phyloP scores from a whole-genome alignment of 2,888 invertebrate genomes.

The Rhorus exstirpatorius region DNA sequence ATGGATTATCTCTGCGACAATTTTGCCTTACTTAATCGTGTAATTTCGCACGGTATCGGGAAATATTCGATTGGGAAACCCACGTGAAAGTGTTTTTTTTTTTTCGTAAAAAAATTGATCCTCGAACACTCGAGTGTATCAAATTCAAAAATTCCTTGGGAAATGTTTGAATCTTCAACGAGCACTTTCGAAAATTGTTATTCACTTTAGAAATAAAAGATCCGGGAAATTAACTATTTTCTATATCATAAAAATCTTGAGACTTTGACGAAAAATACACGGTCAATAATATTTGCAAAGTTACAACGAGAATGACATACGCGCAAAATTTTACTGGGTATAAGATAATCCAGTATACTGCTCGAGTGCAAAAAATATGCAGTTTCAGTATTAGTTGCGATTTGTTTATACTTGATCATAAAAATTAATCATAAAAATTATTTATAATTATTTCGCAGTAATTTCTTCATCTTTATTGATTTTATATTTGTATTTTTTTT shows the following conservation, averaged over 20 bases:
- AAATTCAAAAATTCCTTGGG: neutral
- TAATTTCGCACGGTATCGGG: neutral
- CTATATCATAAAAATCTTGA: too few relatives aligned
- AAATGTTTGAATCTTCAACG: neutral
- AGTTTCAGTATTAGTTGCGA: too few relatives aligned
- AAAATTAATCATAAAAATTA: too few relatives aligned
- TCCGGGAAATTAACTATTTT: too few relatives aligned
- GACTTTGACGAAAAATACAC: too few relatives aligned
- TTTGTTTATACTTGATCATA: too few relatives aligned
- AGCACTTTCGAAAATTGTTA: too few relatives aligned
- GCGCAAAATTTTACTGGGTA: neutral
- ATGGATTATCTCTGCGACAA: neutral
- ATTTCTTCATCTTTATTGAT: too few relatives aligned
- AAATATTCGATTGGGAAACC: conserved; percentile 4
- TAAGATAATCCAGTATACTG: neutral
- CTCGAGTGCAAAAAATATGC: too few relatives aligned
- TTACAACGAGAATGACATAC: neutral
- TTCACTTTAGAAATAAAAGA: too few relatives aligned
- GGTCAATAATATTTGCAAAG: too few relatives aligned
- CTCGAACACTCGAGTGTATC: neutral
- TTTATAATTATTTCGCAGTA: too few relatives aligned
- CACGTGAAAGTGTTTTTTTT: neutral
- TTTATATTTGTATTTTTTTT: neutral
- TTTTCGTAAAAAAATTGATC: neutral
- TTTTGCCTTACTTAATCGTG: neutral